Conservation (phyloP, 2,797 vertebrate genomes). For the Delichon dasypus region DNA sequence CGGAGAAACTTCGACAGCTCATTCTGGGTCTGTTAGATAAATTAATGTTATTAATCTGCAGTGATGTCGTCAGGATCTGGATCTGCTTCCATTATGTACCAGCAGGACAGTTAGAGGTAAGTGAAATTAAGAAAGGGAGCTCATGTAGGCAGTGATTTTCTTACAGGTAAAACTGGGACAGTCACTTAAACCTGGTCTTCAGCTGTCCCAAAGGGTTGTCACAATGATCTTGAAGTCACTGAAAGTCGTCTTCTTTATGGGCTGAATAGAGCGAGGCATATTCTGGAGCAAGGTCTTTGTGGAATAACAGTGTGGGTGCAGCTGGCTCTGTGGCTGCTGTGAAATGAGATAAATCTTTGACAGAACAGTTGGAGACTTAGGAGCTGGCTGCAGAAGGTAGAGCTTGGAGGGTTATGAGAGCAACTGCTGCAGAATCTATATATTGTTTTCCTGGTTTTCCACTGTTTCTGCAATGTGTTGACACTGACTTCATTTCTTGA, state of each 20-base stretch:
- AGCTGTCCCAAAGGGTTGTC: background rate
- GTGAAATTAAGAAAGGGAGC: background rate
- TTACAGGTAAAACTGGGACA: background rate
- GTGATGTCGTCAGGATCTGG: background rate
- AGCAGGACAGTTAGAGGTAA: background rate
- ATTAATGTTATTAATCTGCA: background rate
- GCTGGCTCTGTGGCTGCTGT: background rate
- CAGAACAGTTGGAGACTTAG: background rate
- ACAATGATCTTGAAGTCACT: background rate
- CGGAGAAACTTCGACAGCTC: background rate
- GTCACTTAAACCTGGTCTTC: rapidly evolving
- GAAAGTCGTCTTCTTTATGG: background rate
- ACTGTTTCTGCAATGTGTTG: background rate
- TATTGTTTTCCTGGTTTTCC: background rate
- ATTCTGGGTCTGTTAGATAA: background rate
- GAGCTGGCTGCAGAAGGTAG: background rate
- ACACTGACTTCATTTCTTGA: background rate
- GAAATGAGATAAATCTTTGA: background rate
- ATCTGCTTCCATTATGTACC: background rate
- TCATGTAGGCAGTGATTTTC: background rate
- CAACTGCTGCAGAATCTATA: background rate
- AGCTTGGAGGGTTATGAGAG: background rate
- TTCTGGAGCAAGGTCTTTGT: background rate
- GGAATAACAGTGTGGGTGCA: rapidly evolving
- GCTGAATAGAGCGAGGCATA: background rate